These are phyloP conservation scores for Phalera bucephala DNA, from an alignment of 2,888 invertebrate species.

Conservation along the genomic window DNA sequence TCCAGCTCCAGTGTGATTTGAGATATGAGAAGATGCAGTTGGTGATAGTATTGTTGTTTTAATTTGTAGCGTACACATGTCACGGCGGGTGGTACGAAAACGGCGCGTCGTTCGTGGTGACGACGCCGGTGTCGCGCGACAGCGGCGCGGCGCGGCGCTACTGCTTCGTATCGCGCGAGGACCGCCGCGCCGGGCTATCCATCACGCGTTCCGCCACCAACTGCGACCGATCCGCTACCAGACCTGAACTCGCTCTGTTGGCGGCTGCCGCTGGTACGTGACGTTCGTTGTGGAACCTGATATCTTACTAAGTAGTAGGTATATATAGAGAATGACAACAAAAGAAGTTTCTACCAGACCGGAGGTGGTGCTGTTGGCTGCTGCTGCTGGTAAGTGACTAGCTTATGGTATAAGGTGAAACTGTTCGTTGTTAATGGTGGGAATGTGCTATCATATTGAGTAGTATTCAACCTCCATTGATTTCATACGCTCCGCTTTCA, in stretches of 20 bases:
- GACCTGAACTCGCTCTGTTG: constrained; percentile 84
- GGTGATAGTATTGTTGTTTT: not conserved
- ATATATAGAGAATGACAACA: too few species aligned
- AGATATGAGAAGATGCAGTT: too few species aligned
- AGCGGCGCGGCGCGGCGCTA: constrained; percentile 87
- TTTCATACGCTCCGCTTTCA: not conserved
- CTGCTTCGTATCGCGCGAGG: constrained; percentile 90
- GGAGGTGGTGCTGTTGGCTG: constrained; percentile 85
- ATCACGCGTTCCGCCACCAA: constrained; percentile 85
- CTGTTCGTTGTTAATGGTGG: too few species aligned
- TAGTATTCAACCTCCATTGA: too few species aligned
- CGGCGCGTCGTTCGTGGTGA: constrained; percentile 93
- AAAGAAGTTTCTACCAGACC: constrained; percentile 71
- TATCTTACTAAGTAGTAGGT: too few species aligned
- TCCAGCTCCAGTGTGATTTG: too few species aligned
- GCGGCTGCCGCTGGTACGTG: constrained; percentile 85
- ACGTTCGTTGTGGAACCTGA: not conserved
- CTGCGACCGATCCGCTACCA: constrained; percentile 82
- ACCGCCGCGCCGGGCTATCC: constrained; percentile 77
- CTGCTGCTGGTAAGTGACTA: constrained; percentile 83
- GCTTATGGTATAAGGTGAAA: too few species aligned
- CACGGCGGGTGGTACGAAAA: constrained; percentile 95
- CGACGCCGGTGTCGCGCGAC: constrained; percentile 87
- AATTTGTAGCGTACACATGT: constrained; percentile 93
- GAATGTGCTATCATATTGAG: too few species aligned